Percentiles rank a stretch among this genome's conserved stretches.
These are phyloP conservation scores for Isotomurus palustris DNA, from an alignment of 2,888 invertebrate species.

Conservation along the genomic window DNA sequence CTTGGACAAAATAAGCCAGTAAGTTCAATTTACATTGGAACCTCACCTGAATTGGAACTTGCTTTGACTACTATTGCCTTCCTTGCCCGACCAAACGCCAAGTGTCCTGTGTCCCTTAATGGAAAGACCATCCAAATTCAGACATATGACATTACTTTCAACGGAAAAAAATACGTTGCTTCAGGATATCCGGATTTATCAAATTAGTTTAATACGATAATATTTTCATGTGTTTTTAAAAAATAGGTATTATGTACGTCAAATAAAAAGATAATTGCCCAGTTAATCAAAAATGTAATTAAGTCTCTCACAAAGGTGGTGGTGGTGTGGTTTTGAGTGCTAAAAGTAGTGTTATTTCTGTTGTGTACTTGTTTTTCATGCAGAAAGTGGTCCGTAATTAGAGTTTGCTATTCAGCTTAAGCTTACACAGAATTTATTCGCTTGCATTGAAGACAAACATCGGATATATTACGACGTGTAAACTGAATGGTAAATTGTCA, in stretches of 20 bases:
- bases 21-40: conserved; percentile 72
- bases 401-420: too few relatives aligned
- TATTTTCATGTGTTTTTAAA: too few relatives aligned
- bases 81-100: conserved; percentile 65
- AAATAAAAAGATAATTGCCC: background rate
- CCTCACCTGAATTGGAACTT: conserved; percentile 86
- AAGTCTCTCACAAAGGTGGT: background rate
- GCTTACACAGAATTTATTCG: too few relatives aligned
- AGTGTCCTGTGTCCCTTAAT: conserved; percentile 68
- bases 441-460: too few relatives aligned
- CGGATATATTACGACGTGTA: too few relatives aligned
- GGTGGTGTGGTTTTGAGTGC: too few relatives aligned
- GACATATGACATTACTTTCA: background rate
- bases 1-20: conserved; percentile 70
- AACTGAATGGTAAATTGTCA: too few relatives aligned
- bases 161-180: conserved; percentile 3
- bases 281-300: background rate
- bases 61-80: conserved; percentile 85
- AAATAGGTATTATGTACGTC: background rate
- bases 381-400: too few relatives aligned
- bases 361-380: too few relatives aligned
- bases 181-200: background rate
- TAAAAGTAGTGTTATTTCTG: too few relatives aligned
- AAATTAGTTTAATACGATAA: too few relatives aligned
- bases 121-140: conserved; percentile 65